These are phyloP conservation scores for Catharus fuscescens DNA, from an alignment of 2,113 vertebrate genomes.

Conservation along the genomic window DNA sequence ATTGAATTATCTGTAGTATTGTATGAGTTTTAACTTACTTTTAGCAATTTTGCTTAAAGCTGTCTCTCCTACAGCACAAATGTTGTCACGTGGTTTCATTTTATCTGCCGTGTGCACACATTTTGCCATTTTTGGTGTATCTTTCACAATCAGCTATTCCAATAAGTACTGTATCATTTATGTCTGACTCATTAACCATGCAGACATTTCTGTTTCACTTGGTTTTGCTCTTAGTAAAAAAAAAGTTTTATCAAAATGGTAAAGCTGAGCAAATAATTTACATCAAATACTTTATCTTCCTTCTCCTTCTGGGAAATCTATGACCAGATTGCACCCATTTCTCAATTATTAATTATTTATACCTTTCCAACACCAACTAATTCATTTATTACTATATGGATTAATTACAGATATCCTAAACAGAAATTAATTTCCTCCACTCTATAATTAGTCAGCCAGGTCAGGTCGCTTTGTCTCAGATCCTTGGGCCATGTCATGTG, in stretches of 20 bases:
- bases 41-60: slow-evolving; percentile 5
- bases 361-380: not conserved
- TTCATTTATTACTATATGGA: not conserved
- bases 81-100: not conserved
- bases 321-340: slow-evolving; percentile 29
- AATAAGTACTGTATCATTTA: slow-evolving; percentile 23
- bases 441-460: not conserved
- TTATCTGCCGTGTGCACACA: slow-evolving; percentile 45
- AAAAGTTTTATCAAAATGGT: slow-evolving; percentile 9
- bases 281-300: not conserved
- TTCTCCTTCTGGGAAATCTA: slow-evolving; percentile 10
- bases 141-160: slow-evolving; percentile 26
- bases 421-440: slow-evolving; percentile 14
- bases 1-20: slow-evolving; percentile 28
- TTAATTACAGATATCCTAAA: slow-evolving; percentile 37
- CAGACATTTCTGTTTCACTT: slow-evolving; percentile 37
- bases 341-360: slow-evolving; percentile 40
- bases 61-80: not conserved
- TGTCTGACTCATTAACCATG: slow-evolving; percentile 41
- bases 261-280: slow-evolving; percentile 48
- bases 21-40: slow-evolving; percentile 28
- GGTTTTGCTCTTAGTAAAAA: slow-evolving; percentile 18
- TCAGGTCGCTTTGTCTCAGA: not conserved
- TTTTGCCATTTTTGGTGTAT: slow-evolving; percentile 35
- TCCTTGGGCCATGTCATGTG: not conserved